Percentiles rank a stretch among this genome's conserved stretches.
Conservation (phyloP, 2,113 vertebrate species). For the Desmodus rotundus region DNA sequence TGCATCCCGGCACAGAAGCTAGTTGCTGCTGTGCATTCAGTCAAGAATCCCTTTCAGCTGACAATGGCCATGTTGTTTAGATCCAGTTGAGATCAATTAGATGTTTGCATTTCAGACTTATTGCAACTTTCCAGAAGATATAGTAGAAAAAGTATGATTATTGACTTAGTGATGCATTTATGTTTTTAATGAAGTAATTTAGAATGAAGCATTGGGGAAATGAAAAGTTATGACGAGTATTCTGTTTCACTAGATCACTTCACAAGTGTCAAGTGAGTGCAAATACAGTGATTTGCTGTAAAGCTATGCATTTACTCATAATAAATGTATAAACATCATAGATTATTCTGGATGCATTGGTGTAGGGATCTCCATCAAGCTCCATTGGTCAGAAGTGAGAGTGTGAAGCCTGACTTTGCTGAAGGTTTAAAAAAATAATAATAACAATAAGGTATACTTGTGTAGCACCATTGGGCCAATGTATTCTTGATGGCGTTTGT, state of each 20-base stretch:
- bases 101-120: not conserved
- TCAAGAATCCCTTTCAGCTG: not conserved
- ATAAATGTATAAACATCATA: no score
- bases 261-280: not conserved
- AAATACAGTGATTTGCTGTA: not conserved
- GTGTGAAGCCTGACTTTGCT: not conserved
- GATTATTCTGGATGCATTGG: not conserved
- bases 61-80: not conserved
- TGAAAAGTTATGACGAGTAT: not conserved
- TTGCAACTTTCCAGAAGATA: not conserved
- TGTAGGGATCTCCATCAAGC: not conserved
- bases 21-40: not conserved
- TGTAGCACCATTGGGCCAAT: not conserved
- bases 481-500: not conserved
- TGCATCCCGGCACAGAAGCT: not conserved
- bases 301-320: not conserved
- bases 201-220: not conserved
- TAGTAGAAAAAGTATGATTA: not conserved
- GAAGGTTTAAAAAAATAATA: not conserved
- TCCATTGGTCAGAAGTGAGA: not conserved
- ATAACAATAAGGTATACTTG: not conserved
- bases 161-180: not conserved
- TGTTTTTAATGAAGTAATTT: not conserved
- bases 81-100: not conserved
- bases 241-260: not conserved